These are phyloP conservation scores for Mya arenaria DNA, from an alignment of 1,140 invertebrate species.

Conservation along the genomic window DNA sequence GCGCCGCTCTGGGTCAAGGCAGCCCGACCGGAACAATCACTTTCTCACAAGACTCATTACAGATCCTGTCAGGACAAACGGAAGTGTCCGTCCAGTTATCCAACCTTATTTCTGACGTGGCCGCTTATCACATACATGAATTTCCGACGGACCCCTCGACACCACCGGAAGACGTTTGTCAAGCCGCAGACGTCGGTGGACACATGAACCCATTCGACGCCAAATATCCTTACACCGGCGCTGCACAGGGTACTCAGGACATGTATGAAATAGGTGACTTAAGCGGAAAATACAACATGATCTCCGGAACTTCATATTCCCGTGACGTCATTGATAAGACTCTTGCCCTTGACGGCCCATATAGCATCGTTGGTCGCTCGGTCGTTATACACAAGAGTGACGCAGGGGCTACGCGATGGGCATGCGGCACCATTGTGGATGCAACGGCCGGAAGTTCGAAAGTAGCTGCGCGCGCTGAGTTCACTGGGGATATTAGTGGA, in stretches of 20 bases:
- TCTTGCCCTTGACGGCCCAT: slow-evolving; percentile 90
- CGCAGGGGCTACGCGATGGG: slow-evolving; percentile 76
- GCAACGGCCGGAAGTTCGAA: slow-evolving; percentile 50
- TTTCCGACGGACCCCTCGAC: slow-evolving; percentile 82
- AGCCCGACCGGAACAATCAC: slow-evolving; percentile 56
- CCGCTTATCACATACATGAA: slow-evolving; percentile 82
- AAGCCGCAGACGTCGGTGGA: slow-evolving; percentile 88
- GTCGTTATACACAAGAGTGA: slow-evolving; percentile 89
- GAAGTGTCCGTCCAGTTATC: slow-evolving; percentile 84
- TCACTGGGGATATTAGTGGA: slow-evolving; percentile 89
- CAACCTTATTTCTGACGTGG: slow-evolving; percentile 82
- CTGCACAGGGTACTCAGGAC: slow-evolving; percentile 86
- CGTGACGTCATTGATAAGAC: slow-evolving; percentile 90
- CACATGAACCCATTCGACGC: slow-evolving; percentile 83
- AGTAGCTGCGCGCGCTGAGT: slow-evolving; percentile 53
- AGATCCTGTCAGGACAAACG: slow-evolving; percentile 64
- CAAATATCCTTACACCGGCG: slow-evolving; percentile 53
- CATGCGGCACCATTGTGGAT: slow-evolving; percentile 82
- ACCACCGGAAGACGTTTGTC: slow-evolving; percentile 91
- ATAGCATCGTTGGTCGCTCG: slow-evolving; percentile 91
- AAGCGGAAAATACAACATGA: slow-evolving; percentile 91
- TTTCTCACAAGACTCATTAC: slow-evolving; percentile 80
- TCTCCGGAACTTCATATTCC: slow-evolving; percentile 81
- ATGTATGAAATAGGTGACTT: slow-evolving; percentile 90
- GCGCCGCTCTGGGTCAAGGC: slow-evolving; percentile 49